These are phyloP conservation scores for Clanis bilineata DNA, from an alignment of 2,888 invertebrate species.

Conservation along the genomic window DNA sequence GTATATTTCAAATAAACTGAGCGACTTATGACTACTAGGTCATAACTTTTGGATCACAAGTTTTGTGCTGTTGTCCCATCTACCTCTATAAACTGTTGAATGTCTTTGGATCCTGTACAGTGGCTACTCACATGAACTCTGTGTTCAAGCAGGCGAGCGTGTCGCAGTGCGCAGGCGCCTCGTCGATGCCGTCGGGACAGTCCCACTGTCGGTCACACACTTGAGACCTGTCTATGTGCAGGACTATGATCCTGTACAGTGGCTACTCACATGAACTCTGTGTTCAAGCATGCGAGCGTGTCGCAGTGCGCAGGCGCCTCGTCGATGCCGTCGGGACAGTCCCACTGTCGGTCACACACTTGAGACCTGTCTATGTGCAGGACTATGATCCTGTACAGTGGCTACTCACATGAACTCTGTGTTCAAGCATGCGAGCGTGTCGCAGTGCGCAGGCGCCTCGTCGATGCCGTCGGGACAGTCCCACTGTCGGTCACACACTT, in stretches of 20 bases:
- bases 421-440: conserved; percentile 45
- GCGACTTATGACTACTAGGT: too few relatives aligned
- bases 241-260: background rate
- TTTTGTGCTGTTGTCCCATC: too few relatives aligned
- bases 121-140: conserved; percentile 60
- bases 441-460: conserved; percentile 47
- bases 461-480: conserved; percentile 64
- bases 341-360: conserved; percentile 52
- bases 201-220: conserved; percentile 55
- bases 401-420: conserved; percentile 65
- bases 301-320: conserved; percentile 48
- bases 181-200: conserved; percentile 61
- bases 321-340: conserved; percentile 61
- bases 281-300: conserved; percentile 47
- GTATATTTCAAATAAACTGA: too few relatives aligned
- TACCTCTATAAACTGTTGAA: too few relatives aligned
- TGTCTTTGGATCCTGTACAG: background rate
- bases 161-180: conserved; percentile 44
- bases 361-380: too few relatives aligned
- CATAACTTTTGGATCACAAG: too few relatives aligned
- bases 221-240: too few relatives aligned
- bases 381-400: background rate
- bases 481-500: conserved; percentile 49
- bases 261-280: conserved; percentile 63
- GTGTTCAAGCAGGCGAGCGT: conserved; percentile 51